Base-by-base conservation (phyloP, 2,113 vertebrate species). In the Dendropsophus ebraccatus region DNA sequence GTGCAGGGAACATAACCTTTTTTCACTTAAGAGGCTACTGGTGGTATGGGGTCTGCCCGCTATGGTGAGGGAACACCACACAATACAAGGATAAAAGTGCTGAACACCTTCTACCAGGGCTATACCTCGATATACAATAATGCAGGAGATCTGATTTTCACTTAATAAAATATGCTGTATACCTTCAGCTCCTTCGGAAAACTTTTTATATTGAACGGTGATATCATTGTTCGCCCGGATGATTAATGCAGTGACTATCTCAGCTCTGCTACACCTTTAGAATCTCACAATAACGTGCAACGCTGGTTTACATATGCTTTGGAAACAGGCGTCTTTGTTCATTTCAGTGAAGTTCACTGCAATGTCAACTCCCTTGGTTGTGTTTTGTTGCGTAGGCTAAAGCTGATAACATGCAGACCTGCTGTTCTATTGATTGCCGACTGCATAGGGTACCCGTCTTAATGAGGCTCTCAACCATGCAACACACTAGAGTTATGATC, bases 391-490 rank as follows among this genome's bases (percentile, higher is more conserved):
- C 54, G 54, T 74, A 74, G 85, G 85, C 67, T 50, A 25, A 73
- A 81, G 78, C 85, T 62, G 67, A 50, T 87, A 81, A 81, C 77
- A 81, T 72, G 62, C 67, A 74, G 50, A 81, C 85, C 67, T 72
- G 78, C 85, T 87, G 85, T 81, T 87, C 78, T 87, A 87, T 87
- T 81, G 85, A 87, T 81, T 87, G 67, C 85, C 11, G 10, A 74
- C 78, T 81, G 67, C 77, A 86, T 86, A 86, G 67, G 35, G 32
- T 73, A 81, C 67, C 67, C 54, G 74, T 87, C 41, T 81, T 87
- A 81, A 81, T 87, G 78, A 87, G 65, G 85, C 77, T 67, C 77
- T 54, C 50, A 78, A 69, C 84, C 84, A 87, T 81, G 67, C 70
- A 60, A 50, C 54, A 23, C 52, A 74, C 37, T 30, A 81, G 77